Conservation (phyloP, 2,797 vertebrate genomes). For the Pipistrellus pipistrellus region DNA sequence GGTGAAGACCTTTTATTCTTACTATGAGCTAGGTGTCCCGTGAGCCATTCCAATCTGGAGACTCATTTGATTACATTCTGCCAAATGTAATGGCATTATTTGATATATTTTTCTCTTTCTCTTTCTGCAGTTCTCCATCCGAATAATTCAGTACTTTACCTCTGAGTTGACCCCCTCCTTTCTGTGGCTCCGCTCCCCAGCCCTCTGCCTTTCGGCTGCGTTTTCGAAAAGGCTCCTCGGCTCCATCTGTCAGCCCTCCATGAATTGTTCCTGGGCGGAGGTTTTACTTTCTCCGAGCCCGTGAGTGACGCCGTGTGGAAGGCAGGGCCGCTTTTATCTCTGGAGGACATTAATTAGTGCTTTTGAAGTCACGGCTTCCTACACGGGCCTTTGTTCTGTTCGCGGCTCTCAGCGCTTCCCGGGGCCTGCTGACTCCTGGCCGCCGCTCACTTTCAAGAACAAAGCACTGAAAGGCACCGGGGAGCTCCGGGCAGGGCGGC, state of each 20-base stretch:
- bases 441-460: conserved; percentile 21
- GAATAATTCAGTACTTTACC: neutral
- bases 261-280: conserved; percentile 18
- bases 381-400: conserved; percentile 19
- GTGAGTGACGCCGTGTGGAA: neutral
- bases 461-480: neutral
- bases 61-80: neutral
- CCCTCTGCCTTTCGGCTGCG: neutral
- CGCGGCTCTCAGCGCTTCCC: neutral
- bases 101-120: neutral
- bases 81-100: neutral
- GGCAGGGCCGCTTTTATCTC: neutral
- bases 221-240: neutral
- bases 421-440: neutral
- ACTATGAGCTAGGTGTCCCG: neutral
- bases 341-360: neutral
- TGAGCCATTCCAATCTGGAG: neutral
- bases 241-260: neutral
- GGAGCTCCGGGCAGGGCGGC: neutral
- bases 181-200: neutral
- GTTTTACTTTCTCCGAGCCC: neutral
- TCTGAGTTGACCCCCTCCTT: neutral
- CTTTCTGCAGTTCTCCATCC: neutral
- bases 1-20: neutral
- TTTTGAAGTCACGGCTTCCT: conserved; percentile 45